These are phyloP conservation scores for Alloscopus bannaensis DNA, from an alignment of 2,888 invertebrate genomes.

Conservation along the genomic window DNA sequence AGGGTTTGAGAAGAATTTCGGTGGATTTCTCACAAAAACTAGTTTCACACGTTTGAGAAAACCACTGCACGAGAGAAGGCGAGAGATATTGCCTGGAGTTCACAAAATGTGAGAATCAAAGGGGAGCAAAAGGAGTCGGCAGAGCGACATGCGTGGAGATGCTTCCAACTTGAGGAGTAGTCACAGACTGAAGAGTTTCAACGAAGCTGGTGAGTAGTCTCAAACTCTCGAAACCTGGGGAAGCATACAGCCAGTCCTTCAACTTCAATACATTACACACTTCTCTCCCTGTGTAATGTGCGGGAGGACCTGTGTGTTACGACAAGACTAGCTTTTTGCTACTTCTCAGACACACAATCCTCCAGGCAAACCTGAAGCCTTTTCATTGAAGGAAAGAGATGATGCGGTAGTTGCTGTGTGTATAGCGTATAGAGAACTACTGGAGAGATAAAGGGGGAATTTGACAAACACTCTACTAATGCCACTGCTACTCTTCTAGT, in stretches of 20 bases:
- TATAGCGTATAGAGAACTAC: neutral
- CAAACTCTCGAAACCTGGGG: conserved; percentile 18
- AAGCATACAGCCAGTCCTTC: conserved; percentile 2
- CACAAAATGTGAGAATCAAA: conserved; percentile 9
- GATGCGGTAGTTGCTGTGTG: neutral
- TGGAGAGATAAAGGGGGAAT: conserved; percentile 1
- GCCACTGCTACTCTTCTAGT: neutral
- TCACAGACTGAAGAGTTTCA: conserved; percentile 61
- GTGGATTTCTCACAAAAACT: too few relatives aligned
- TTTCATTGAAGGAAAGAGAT: neutral
- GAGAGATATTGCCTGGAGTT: neutral
- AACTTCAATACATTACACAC: neutral
- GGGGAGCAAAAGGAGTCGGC: neutral
- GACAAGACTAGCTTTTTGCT: neutral
- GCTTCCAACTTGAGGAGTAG: conserved; percentile 62
- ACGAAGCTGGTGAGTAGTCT: conserved; percentile 47
- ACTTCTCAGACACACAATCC: neutral
- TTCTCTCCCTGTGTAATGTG: neutral
- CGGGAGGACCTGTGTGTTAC: neutral
- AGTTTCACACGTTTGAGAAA: neutral
- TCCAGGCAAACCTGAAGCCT: conserved; percentile 2
- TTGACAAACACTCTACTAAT: neutral
- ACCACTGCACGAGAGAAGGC: neutral
- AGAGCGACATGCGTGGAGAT: conserved; percentile 52
- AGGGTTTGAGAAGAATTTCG: too few relatives aligned